Base-by-base conservation (phyloP, 2,888 invertebrate species). In the Agrochola lychnidis region DNA sequence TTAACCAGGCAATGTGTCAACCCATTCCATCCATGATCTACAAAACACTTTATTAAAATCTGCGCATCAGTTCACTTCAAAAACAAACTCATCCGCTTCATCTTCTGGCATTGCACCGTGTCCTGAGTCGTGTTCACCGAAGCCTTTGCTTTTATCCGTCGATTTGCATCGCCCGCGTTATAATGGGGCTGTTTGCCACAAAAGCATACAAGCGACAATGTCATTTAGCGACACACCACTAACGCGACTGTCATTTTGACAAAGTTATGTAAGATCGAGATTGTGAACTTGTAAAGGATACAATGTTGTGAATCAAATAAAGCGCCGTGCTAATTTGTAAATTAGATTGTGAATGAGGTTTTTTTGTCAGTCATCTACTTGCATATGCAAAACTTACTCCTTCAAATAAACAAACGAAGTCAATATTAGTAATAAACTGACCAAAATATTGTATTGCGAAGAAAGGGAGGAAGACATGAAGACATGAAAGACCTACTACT, bases 201-300 rank as follows among this genome's bases (percentile, higher is more conserved):
- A 93, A 91, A 92, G 92, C 91, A 90, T 88, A 91, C 88, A 89
- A 81, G 79, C 85, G 88, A 94, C 93, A 93, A 93, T 92, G 89
- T 89, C 90, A 87, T 87, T 94, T 94, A 94, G 91, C 93, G 86
- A 81, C 64, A 73, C 78, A 71, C 79, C 77, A 83, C 90, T 94
- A 94, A 94, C 87, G 81, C 76, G 88, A 14, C 74, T 80, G 83
- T 85, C 85, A 89, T 87, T 89, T 88, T 85, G 85, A 76, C 71
- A 75, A 78, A 81, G 75, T 90, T 88, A 88, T 84, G 89, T 87
- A 90, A 89, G 64, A 75, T 62, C 42, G 45, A 78, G 80, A 84
- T 86, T 84, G 82, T 86, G 73, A 42, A 70, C 87, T 90, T 73
- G 71, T 73, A 85, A 82, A 85, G 72, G 88, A 77, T 74, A 63